Conservation (phyloP, 2,888 invertebrate genomes). For the Drosophila aldrichi region DNA sequence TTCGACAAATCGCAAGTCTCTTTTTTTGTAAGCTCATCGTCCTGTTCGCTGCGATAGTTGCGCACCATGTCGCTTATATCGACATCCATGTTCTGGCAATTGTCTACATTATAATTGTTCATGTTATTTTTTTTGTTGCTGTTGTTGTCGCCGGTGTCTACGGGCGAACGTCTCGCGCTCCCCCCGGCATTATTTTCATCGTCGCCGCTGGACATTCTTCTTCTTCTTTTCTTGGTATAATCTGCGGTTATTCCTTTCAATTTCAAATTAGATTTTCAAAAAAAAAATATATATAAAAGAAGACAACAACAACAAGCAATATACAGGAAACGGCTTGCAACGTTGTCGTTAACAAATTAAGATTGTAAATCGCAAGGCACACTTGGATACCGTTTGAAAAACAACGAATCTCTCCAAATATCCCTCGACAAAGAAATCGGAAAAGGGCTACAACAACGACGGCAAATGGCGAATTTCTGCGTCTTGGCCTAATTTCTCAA, state of each 20-base stretch:
- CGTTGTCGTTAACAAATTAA: conserved; percentile 9
- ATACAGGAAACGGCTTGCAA: conserved; percentile 1
- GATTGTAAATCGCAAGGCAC: conserved; percentile 4
- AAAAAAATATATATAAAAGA: not conserved
- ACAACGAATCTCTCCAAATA: conserved; percentile 8
- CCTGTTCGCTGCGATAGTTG: conserved; percentile 59
- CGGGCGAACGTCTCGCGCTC: conserved; percentile 30
- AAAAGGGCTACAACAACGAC: conserved; percentile 42
- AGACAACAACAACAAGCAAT: conserved; percentile 4
- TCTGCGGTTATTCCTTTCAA: not conserved
- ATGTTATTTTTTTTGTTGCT: conserved; percentile 3
- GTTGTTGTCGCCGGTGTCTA: conserved; percentile 24
- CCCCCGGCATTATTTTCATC: conserved; percentile 35
- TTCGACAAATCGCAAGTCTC: conserved; percentile 7
- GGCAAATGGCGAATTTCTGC: conserved; percentile 70
- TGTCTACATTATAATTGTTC: conserved; percentile 20
- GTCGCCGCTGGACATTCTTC: conserved; percentile 63
- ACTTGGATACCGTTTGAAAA: conserved; percentile 22
- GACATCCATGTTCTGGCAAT: conserved; percentile 34
- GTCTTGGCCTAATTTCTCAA: conserved; percentile 63
- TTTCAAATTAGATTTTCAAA: not conserved
- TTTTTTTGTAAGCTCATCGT: conserved; percentile 48
- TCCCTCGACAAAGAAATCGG: conserved; percentile 41
- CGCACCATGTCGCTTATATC: conserved; percentile 52
- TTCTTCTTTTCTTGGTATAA: conserved; percentile 12